phyloP scores from a whole-genome alignment of 2,797 vertebrate species.

The Catamblyrhynchus diadema region DNA sequence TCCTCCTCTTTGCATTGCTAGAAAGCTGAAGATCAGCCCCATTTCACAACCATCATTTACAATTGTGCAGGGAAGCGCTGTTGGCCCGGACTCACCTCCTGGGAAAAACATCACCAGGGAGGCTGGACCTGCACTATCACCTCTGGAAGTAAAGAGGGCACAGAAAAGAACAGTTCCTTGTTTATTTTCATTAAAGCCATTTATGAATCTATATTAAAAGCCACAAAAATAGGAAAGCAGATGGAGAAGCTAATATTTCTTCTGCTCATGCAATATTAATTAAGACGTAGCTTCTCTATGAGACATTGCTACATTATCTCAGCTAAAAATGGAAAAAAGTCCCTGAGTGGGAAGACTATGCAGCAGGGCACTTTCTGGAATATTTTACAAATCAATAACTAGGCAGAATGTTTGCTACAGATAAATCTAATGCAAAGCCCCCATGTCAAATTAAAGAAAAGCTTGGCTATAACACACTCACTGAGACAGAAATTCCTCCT shows the following conservation, averaged over 20 bases:
- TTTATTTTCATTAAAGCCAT: conserved; percentile 17
- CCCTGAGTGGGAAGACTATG: conserved; percentile 24
- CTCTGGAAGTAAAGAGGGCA: neutral
- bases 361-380: conserved; percentile 31
- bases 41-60: neutral
- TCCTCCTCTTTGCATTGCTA: neutral
- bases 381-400: neutral
- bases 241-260: conserved; percentile 60
- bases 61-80: fast-evolving
- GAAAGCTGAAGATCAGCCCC: neutral
- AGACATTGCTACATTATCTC: conserved; percentile 59
- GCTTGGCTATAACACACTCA: neutral
- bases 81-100: neutral
- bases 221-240: conserved; percentile 65
- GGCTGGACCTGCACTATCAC: neutral
- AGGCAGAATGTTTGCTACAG: neutral
- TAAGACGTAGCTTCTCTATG: conserved; percentile 38
- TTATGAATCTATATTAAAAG: conserved; percentile 53
- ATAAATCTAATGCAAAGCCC: neutral
- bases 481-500: neutral
- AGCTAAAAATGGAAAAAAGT: conserved; percentile 65
- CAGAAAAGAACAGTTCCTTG: neutral
- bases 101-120: neutral
- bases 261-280: conserved; percentile 75
- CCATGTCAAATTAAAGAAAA: neutral